Conservation (phyloP, 2,113 vertebrate species). For the Tenrec ecaudatus region DNA sequence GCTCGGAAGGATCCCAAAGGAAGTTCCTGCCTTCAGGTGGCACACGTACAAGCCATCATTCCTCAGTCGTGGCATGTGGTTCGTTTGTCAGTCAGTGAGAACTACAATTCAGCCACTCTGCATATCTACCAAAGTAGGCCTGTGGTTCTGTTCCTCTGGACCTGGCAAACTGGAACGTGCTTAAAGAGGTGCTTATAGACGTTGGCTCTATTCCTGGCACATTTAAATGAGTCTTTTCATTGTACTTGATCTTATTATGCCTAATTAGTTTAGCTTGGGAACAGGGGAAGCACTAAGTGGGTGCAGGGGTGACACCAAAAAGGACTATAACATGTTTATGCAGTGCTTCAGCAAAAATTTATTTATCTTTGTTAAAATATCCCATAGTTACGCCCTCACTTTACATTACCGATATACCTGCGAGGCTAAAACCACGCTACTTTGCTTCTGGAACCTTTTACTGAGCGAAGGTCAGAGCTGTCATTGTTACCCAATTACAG, state of each 20-base stretch:
- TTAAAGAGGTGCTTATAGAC: neutral
- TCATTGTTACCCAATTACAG: neutral
- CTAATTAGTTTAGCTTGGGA: constrained; percentile 13
- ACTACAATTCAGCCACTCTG: neutral
- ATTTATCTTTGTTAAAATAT: neutral
- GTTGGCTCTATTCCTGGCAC: neutral
- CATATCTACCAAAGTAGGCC: constrained; percentile 44
- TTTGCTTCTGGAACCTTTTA: neutral
- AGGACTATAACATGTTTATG: neutral
- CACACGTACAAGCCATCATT: neutral
- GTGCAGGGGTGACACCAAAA: neutral
- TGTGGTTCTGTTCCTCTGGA: constrained; percentile 1
- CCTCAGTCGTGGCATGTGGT: neutral
- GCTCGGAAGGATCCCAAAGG: constrained; percentile 2
- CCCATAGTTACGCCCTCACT: neutral
- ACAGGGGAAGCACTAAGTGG: neutral
- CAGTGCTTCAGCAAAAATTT: neutral
- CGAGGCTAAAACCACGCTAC: neutral
- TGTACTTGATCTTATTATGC: neutral
- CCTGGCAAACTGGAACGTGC: constrained; percentile 24
- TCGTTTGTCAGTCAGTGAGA: neutral
- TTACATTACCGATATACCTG: neutral
- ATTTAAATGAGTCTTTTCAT: constrained; percentile 49
- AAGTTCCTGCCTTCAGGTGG: neutral
- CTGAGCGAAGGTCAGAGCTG: neutral